Evolutionary conservation across 2,797 vertebrate genomes (phyloP).

Genomic region (Lacerta agilis): DNA sequence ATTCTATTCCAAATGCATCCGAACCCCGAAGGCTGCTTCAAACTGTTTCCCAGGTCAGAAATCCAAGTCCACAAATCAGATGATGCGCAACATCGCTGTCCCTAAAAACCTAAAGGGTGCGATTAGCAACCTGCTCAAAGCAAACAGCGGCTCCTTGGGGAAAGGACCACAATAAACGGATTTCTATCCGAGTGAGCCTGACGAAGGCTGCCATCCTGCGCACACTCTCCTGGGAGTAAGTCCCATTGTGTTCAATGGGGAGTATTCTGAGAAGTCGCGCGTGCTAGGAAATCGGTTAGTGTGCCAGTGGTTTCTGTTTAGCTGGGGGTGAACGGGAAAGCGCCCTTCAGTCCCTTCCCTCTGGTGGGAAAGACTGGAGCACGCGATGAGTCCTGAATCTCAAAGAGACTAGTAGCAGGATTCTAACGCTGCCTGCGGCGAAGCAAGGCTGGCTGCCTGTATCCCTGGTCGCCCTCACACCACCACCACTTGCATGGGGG

Average conservation of each 20-base stretch:
- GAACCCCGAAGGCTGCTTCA: neutral
- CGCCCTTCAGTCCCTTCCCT: neutral
- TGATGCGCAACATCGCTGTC: no score
- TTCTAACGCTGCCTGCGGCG: neutral
- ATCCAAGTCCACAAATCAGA: neutral
- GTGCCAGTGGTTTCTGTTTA: neutral
- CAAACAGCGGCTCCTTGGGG: no score
- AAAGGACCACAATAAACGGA: neutral
- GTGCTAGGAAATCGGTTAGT: neutral
- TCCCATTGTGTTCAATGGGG: no score
- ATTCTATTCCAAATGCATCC: neutral
- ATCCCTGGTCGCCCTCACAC: no score
- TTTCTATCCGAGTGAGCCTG: neutral
- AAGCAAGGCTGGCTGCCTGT: no score
- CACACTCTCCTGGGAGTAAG: neutral
- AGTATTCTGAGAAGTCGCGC: neutral
- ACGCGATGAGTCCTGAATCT: neutral
- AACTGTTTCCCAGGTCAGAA: neutral
- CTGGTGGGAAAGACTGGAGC: neutral
- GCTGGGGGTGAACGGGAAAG: neutral
- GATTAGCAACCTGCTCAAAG: neutral
- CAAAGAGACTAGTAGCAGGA: neutral
- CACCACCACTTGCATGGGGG: no score
- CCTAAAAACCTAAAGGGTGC: neutral
- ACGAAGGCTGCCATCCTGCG: neutral